A percentile compares a stretch with the other conserved stretches of the same genome.
Conservation (phyloP, 2,888 invertebrate species). For the Itoplectis maculator region DNA sequence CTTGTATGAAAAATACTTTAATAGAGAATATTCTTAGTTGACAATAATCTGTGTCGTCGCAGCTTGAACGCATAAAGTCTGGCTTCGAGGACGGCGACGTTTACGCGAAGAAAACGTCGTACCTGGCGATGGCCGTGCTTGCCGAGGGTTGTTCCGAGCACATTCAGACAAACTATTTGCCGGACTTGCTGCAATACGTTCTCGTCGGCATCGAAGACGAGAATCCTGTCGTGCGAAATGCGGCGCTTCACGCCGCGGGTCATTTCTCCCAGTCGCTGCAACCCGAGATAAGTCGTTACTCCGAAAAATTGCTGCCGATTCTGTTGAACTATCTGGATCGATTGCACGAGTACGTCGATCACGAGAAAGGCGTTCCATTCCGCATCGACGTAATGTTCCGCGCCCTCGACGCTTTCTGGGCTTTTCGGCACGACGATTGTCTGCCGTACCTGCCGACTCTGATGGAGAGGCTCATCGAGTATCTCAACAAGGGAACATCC, state of each 20-base stretch:
- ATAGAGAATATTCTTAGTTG: not conserved
- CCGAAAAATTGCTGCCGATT: conserved; percentile 90
- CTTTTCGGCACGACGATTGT: conserved; percentile 90
- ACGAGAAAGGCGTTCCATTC: conserved; percentile 87
- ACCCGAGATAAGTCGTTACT: conserved; percentile 91
- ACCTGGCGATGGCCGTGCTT: conserved; percentile 90
- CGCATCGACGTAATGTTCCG: conserved; percentile 91
- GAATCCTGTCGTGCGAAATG: conserved; percentile 88
- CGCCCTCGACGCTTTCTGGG: conserved; percentile 92
- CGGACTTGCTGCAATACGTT: conserved; percentile 89
- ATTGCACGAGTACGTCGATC: conserved; percentile 86
- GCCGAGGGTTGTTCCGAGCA: conserved; percentile 93
- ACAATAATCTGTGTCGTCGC: conserved; percentile 17
- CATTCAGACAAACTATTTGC: conserved; percentile 90
- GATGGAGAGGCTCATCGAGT: conserved; percentile 89
- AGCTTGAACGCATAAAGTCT: conserved; percentile 88
- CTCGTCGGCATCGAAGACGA: conserved; percentile 89
- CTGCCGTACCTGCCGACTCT: conserved; percentile 90
- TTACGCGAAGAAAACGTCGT: conserved; percentile 89
- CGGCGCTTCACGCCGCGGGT: conserved; percentile 92
- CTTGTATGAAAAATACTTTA: too few relatives aligned
- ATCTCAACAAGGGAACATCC: conserved; percentile 86
- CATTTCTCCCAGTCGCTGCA: conserved; percentile 93
- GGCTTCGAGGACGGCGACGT: conserved; percentile 88
- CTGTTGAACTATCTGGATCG: conserved; percentile 90